These are phyloP conservation scores for Malacoctenus gilli DNA, from an alignment of 2,797 vertebrate genomes.

Conservation along the genomic window DNA sequence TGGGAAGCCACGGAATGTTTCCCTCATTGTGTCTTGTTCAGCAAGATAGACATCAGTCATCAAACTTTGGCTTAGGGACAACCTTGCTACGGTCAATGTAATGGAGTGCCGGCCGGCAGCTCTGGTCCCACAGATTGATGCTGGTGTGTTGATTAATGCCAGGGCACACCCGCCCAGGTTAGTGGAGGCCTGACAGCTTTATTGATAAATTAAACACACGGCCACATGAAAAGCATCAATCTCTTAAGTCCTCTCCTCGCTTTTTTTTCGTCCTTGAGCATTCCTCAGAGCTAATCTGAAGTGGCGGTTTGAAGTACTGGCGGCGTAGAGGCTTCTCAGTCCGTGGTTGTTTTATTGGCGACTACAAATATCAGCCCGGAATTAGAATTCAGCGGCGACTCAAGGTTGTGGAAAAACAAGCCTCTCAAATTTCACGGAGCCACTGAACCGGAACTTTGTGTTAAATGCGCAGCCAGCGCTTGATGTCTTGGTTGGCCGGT, in stretches of 20 bases:
- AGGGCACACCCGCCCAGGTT: conserved; percentile 70
- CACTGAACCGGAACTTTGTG: conserved; percentile 39
- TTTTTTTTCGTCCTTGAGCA: conserved; percentile 48
- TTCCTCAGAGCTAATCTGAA: conserved; percentile 62
- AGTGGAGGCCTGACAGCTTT: conserved; percentile 76
- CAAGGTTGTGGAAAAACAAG: conserved; percentile 28
- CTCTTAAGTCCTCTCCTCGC: conserved; percentile 42
- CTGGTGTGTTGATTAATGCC: conserved; percentile 74
- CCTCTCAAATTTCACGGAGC: conserved; percentile 35
- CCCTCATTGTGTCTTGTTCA: conserved; percentile 41
- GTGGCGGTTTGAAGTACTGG: conserved; percentile 44
- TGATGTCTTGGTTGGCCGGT: conserved; percentile 49
- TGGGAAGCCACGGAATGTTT: conserved; percentile 30
- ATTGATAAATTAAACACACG: conserved; percentile 80
- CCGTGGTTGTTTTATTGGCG: conserved; percentile 38
- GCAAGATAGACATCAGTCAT: conserved; percentile 50
- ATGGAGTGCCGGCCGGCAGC: conserved; percentile 63
- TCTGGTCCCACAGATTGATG: conserved; percentile 72
- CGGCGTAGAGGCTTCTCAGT: conserved; percentile 17
- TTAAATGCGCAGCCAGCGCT: conserved; percentile 45
- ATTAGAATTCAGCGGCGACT: conserved; percentile 24
- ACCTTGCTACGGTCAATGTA: conserved; percentile 67
- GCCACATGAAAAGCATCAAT: conserved; percentile 76
- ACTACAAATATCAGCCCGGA: conserved; percentile 30
- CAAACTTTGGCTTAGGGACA: conserved; percentile 68